Conservation (phyloP, 2,113 vertebrate genomes). For the Larimichthys polyactis region DNA sequence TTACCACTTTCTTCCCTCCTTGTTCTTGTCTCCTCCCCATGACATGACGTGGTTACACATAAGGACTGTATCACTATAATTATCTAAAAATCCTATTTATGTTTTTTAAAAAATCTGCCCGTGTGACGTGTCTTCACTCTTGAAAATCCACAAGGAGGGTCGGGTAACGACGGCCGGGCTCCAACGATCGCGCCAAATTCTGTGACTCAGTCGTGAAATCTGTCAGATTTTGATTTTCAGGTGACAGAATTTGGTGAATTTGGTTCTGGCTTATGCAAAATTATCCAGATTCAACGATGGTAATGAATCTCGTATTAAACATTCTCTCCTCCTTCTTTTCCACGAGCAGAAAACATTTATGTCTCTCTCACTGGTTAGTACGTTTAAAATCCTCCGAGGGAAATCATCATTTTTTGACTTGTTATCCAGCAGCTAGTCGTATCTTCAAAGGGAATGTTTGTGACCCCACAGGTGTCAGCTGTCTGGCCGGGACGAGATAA, state of each 20-base stretch:
- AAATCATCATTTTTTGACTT: background rate
- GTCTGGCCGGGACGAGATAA: slow-evolving; percentile 9
- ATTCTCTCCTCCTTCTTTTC: background rate
- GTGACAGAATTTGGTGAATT: background rate
- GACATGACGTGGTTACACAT: background rate
- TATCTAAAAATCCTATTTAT: slow-evolving; percentile 16
- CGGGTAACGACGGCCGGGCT: background rate
- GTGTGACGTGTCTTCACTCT: slow-evolving; percentile 23
- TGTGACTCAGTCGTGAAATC: background rate
- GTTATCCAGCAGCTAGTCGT: slow-evolving; percentile 11
- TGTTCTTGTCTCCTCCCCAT: slow-evolving; percentile 25
- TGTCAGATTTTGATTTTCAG: too few relatives aligned
- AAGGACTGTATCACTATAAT: slow-evolving; percentile 13
- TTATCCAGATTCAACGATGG: background rate
- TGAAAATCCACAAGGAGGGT: background rate
- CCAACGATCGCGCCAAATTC: background rate
- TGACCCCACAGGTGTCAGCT: slow-evolving; percentile 6
- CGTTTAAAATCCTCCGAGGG: background rate
- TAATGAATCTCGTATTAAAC: background rate
- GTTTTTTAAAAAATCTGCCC: background rate
- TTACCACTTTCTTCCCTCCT: background rate
- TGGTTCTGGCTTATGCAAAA: background rate
- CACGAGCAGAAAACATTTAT: background rate
- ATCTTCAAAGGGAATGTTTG: slow-evolving; percentile 15
- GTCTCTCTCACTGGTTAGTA: background rate